phyloP scores from a whole-genome alignment of 2,888 invertebrate species.

The Drosophila lacicola region DNA sequence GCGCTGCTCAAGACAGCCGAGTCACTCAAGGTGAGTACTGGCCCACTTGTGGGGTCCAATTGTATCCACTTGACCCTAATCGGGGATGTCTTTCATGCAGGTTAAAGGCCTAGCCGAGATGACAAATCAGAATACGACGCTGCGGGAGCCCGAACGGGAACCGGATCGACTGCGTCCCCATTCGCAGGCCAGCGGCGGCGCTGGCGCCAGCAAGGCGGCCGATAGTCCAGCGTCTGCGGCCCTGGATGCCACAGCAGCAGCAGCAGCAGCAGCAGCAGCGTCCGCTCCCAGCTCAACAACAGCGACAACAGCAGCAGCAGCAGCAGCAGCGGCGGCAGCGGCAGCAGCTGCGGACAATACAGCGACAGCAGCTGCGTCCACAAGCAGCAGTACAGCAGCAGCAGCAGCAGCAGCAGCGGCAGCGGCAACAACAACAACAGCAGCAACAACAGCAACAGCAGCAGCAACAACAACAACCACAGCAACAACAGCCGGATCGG shows the following conservation, averaged over 20 bases:
- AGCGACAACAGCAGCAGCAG: slow-evolving; percentile 46
- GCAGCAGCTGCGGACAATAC: slow-evolving; percentile 42
- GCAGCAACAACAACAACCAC: slow-evolving; percentile 75
- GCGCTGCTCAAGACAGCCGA: slow-evolving; percentile 96
- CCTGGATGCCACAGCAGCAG: slow-evolving; percentile 83
- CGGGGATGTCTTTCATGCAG: slow-evolving; percentile 74
- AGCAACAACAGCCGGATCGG: slow-evolving; percentile 55
- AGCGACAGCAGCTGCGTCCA: slow-evolving; percentile 47
- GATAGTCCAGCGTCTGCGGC: slow-evolving; percentile 80
- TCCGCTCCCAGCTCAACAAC: slow-evolving; percentile 52
- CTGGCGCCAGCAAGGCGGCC: slow-evolving; percentile 65
- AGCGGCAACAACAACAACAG: slow-evolving; percentile 74
- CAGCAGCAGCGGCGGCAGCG: slow-evolving; percentile 42
- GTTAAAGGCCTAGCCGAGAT: slow-evolving; percentile 96
- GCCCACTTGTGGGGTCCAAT: neutral
- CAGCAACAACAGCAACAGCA: slow-evolving; percentile 55
- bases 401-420: slow-evolving; percentile 30
- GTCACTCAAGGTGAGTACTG: slow-evolving; percentile 90
- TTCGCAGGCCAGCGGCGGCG: slow-evolving; percentile 77
- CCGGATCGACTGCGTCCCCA: slow-evolving; percentile 85
- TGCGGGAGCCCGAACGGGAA: slow-evolving; percentile 86
- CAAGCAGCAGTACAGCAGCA: slow-evolving; percentile 73
- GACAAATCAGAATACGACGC: slow-evolving; percentile 91
- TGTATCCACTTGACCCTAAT: neutral
- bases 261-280: slow-evolving; percentile 39